Conservation (phyloP, 2,888 invertebrate genomes). For the Scaeva pyrastri region DNA sequence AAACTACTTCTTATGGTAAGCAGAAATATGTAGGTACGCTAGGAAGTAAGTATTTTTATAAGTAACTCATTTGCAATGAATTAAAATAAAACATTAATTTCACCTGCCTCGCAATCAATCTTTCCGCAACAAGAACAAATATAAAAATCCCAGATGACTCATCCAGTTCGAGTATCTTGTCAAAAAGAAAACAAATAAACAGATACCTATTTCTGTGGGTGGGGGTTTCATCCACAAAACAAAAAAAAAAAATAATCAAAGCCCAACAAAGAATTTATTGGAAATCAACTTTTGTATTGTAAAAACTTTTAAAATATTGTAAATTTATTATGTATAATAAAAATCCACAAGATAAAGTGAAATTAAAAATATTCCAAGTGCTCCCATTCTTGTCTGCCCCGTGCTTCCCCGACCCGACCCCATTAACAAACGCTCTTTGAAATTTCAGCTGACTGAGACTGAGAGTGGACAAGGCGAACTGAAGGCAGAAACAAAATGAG, state of each 20-base stretch:
- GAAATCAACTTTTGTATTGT: neutral
- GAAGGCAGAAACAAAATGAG: conserved; percentile 38
- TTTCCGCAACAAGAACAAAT: neutral
- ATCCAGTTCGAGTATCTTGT: conserved; percentile 36
- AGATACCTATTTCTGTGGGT: conserved; percentile 1
- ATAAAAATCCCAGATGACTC: conserved; percentile 43
- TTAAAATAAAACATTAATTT: neutral
- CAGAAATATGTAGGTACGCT: too few species aligned
- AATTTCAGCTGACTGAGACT: neutral
- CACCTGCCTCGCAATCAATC: conserved; percentile 47
- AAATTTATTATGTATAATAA: conserved; percentile 28
- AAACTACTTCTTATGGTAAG: too few species aligned
- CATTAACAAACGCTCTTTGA: too few species aligned
- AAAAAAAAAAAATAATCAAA: neutral
- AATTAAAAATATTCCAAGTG: conserved; percentile 21
- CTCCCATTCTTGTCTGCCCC: neutral
- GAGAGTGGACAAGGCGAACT: conserved; percentile 24
- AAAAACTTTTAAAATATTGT: conserved; percentile 26
- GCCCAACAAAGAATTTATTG: neutral
- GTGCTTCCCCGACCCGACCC: neutral
- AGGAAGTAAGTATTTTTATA: too few species aligned
- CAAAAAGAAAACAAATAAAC: conserved; percentile 30
- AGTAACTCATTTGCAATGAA: too few species aligned
- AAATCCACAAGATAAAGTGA: conserved; percentile 10
- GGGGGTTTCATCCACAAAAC: neutral